These are phyloP conservation scores for Turnix velox DNA, from an alignment of 2,113 vertebrate species.

Conservation along the genomic window DNA sequence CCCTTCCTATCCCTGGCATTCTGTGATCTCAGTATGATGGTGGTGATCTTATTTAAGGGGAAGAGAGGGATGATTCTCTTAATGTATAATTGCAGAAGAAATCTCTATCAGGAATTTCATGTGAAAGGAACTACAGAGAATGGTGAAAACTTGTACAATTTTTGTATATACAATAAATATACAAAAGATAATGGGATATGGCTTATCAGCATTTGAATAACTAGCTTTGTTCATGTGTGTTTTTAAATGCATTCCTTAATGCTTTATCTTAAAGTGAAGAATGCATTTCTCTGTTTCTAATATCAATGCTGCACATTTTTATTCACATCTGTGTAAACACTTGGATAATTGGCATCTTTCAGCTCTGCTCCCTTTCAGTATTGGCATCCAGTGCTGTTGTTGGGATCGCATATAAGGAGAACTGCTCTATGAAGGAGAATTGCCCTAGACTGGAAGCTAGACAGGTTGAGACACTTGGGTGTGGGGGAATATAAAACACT, in stretches of 20 bases:
- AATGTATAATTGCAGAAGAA: not conserved
- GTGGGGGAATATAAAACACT: not conserved
- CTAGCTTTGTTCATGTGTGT: not conserved
- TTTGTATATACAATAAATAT: not conserved
- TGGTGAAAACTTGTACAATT: not conserved
- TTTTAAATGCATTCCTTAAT: not conserved
- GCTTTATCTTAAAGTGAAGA: not conserved
- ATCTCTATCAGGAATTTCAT: not conserved
- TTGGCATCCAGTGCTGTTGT: not conserved
- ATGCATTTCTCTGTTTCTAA: not conserved
- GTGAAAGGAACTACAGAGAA: not conserved
- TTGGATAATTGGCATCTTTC: not conserved
- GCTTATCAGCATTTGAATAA: not conserved
- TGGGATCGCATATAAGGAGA: not conserved
- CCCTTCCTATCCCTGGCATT: too few species aligned
- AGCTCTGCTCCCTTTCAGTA: not conserved
- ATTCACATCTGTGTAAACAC: constrained; percentile 45
- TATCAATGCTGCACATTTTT: not conserved
- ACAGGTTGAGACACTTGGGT: not conserved
- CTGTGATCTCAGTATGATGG: not conserved
- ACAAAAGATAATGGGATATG: not conserved
- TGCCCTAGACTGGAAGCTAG: not conserved
- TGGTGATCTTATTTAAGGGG: not conserved
- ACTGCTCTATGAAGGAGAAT: not conserved
- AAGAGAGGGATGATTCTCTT: not conserved